These are phyloP conservation scores for Carassius auratus DNA, from an alignment of 2,113 vertebrate genomes.

Conservation along the genomic window DNA sequence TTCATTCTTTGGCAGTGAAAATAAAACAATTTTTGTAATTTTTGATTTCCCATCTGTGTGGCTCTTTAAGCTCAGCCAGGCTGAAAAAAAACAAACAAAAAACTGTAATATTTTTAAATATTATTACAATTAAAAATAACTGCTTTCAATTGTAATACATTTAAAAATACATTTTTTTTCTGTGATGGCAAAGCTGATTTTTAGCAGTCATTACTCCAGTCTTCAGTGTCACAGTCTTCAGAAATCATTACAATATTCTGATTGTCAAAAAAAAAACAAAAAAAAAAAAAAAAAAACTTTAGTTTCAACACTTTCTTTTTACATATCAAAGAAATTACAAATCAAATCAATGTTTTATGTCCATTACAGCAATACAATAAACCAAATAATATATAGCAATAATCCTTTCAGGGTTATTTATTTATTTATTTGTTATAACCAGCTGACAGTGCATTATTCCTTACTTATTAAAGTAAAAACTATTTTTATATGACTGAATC, in stretches of 20 bases:
- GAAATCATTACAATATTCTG: neutral
- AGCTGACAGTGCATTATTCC: neutral
- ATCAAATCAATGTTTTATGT: neutral
- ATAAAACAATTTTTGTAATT: no score
- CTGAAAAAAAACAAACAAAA: no score
- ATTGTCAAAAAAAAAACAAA: neutral
- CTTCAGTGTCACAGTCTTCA: neutral
- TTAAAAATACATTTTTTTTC: no score
- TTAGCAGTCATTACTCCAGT: neutral
- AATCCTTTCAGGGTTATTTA: neutral
- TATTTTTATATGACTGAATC: neutral
- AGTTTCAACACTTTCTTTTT: no score
- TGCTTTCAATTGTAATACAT: no score
- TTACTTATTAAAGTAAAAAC: neutral
- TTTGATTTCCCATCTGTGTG: no score
- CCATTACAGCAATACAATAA: neutral
- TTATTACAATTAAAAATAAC: no score
- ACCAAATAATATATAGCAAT: neutral
- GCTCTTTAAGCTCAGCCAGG: no score
- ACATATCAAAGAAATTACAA: neutral
- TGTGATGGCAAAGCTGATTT: no score
- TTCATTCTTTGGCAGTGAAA: no score
- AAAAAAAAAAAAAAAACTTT: no score
- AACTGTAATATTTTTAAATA: no score
- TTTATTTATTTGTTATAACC: neutral